Evolutionary conservation across 2,888 invertebrate species (phyloP).

Genomic region (Catocala nupta): DNA sequence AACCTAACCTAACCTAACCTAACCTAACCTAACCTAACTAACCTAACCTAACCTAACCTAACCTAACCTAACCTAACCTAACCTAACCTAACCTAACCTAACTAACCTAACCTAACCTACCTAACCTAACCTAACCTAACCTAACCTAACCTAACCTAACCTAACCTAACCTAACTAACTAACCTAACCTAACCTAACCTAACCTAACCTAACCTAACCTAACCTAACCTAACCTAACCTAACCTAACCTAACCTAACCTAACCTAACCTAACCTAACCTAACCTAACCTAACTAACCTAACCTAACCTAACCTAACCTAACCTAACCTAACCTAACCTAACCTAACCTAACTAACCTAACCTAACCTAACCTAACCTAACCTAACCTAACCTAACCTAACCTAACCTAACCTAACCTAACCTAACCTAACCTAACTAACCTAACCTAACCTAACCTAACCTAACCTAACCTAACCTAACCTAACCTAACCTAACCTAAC

Average conservation of each 20-base stretch:
- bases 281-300: conserved; percentile 36
- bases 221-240: conserved; percentile 10
- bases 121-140: conserved; percentile 9
- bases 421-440: conserved; percentile 9
- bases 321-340: conserved; percentile 30
- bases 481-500: conserved; percentile 37
- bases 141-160: conserved; percentile 16
- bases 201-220: conserved; percentile 19
- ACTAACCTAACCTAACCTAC: conserved; percentile 15
- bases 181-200: conserved; percentile 19
- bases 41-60: conserved; percentile 33
- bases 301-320: conserved; percentile 33
- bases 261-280: conserved; percentile 34
- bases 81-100: conserved; percentile 35
- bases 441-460: conserved; percentile 32
- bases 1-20: conserved; percentile 33
- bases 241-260: conserved; percentile 30
- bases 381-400: too few relatives aligned
- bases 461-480: conserved; percentile 35
- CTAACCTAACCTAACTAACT: conserved; percentile 21
- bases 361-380: too few relatives aligned
- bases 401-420: too few relatives aligned
- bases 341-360: too few relatives aligned
- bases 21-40: conserved; percentile 32
- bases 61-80: conserved; percentile 39